Conservation (phyloP, 2,797 vertebrate species). For the Crax fasciolata region DNA sequence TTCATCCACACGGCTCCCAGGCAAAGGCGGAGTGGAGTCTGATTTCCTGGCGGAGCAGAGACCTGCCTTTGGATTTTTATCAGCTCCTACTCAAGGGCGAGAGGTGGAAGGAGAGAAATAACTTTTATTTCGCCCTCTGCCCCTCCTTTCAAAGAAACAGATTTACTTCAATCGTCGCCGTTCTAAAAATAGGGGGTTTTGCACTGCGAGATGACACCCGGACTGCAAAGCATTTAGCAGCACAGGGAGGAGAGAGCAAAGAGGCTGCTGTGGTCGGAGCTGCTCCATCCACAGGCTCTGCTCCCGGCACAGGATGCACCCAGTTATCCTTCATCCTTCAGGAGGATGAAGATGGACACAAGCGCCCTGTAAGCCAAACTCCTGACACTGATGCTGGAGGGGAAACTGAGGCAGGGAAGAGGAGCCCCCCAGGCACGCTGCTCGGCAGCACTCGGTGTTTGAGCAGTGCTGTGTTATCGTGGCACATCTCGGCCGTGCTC, state of each 20-base stretch:
- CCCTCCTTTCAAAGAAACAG: constrained; percentile 55
- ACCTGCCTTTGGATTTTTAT: constrained; percentile 33
- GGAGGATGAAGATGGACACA: neutral
- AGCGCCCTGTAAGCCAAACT: neutral
- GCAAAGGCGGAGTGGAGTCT: constrained; percentile 24
- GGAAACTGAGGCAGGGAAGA: neutral
- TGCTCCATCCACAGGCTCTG: neutral
- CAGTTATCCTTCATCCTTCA: neutral
- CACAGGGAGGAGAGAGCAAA: neutral
- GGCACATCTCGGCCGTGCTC: neutral
- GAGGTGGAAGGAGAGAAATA: constrained; percentile 40
- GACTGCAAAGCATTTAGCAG: constrained; percentile 40
- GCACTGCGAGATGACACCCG: constrained; percentile 11
- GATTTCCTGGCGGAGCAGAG: constrained; percentile 33
- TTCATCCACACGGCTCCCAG: constrained; percentile 54
- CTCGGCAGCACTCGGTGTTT: neutral
- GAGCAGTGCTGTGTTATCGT: neutral
- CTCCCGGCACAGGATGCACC: rapidly evolving
- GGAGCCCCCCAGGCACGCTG: neutral
- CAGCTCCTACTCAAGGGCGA: constrained; percentile 35
- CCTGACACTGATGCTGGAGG: neutral
- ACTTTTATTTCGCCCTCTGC: constrained; percentile 34
- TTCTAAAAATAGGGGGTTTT: neutral
- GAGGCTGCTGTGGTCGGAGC: neutral
- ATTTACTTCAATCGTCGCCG: constrained; percentile 34